Base-by-base conservation (phyloP, 2,888 invertebrate genomes). In the Crossocerus cetratus region DNA sequence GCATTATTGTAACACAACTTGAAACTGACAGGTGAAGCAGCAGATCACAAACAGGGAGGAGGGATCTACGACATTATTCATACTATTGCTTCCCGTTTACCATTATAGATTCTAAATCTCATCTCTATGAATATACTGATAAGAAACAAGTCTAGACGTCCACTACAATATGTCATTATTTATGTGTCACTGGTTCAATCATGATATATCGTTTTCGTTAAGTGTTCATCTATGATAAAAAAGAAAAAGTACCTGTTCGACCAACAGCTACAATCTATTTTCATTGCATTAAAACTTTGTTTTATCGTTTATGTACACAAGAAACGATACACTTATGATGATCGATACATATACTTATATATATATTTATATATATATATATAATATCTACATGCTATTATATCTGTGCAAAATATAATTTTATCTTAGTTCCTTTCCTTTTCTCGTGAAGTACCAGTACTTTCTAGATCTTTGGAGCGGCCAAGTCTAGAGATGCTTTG, bases 11-110 rank as follows among this genome's bases (percentile, higher is more conserved):
- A 82, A 76, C 43, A 82, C 82, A 80, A 82, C 76, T 78, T 80
- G 72, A 81, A 80, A 80, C 83, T 86, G 83, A 80, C 86, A 87
- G 86, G 86, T 87, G 84, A 85, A 75, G 83, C 83, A 82, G 82
- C 74, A 73, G 83, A 74, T 84, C 80, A 81, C 72, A 83, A 78
- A 83, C 71, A 81, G 82, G 84, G 77, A 78, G 81, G 80, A 72
- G 77, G 82, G 77, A 74, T 84, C 84, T 60, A 65, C 84, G 81
- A 74, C 77, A 74, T 56, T 82, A 78, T 66, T 72, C 71, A 72
- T 76, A 72, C 70, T 83, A 79, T 68, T 77, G 75, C 77, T 83
- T 76, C 73, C 79, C 69, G 71, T 77, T 66, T 80, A 69, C 76
- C 75, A 76, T 81, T 70, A 80, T 78, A 81, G 55, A 65, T 77